These are phyloP conservation scores for Anas flavirostris DNA, from an alignment of 2,797 vertebrate genomes.

Conservation along the genomic window DNA sequence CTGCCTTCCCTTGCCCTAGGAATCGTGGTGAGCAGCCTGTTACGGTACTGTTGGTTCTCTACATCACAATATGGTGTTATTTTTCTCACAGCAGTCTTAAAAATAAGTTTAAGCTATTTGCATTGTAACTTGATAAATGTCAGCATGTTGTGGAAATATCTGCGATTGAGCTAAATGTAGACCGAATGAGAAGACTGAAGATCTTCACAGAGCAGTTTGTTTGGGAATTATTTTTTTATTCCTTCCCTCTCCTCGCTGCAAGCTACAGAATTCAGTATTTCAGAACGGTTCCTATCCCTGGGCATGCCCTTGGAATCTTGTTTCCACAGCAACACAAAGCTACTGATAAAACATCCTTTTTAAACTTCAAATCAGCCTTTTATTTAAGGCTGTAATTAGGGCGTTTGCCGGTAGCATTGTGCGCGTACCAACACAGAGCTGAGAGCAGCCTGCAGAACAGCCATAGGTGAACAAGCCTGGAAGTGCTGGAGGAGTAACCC, in stretches of 20 bases:
- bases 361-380: not conserved
- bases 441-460: not conserved
- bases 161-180: not conserved
- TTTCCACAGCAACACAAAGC: slow-evolving; percentile 57
- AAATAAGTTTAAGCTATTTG: slow-evolving; percentile 41
- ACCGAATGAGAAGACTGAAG: not conserved
- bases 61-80: not conserved
- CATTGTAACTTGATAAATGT: slow-evolving; percentile 31
- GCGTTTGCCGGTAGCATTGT: not conserved
- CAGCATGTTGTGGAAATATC: not conserved
- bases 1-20: not conserved
- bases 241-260: not conserved
- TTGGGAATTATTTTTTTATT: slow-evolving; percentile 25
- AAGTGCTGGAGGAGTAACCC: not conserved
- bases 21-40: not conserved
- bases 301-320: slow-evolving; percentile 47
- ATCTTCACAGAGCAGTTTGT: not conserved
- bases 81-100: slow-evolving; percentile 34
- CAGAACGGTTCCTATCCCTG: slow-evolving; percentile 2
- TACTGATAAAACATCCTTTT: slow-evolving; percentile 30
- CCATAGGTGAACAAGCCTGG: not conserved
- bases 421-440: not conserved
- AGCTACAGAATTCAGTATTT: slow-evolving; percentile 25
- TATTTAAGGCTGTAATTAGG: not conserved
- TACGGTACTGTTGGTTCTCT: not conserved